These are phyloP conservation scores for Nicator chloris DNA, from an alignment of 2,113 vertebrate genomes.

Conservation along the genomic window DNA sequence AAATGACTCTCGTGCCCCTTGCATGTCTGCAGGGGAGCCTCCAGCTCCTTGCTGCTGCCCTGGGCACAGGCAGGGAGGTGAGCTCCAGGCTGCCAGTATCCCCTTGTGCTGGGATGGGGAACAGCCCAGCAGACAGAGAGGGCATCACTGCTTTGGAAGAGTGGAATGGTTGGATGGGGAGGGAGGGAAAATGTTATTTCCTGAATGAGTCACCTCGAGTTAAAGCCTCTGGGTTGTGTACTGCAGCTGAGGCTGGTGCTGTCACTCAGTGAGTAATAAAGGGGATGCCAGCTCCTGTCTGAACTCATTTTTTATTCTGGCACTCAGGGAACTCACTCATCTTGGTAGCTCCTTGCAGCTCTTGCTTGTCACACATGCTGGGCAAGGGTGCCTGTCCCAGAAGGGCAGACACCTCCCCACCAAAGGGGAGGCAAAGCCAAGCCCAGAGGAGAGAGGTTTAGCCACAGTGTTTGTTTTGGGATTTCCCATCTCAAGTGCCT, in stretches of 20 bases:
- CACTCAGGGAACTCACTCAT: not conserved
- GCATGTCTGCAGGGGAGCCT: not conserved
- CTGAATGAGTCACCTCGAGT: not conserved
- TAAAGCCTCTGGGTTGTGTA: not conserved
- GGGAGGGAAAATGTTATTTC: not conserved
- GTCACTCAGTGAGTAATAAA: not conserved
- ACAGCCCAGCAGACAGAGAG: not conserved
- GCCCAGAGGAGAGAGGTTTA: not conserved
- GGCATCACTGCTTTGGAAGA: rapidly evolving
- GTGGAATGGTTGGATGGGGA: not conserved
- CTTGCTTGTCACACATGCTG: not conserved
- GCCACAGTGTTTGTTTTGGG: not conserved
- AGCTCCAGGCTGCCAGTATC: not conserved
- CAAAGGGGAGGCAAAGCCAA: not conserved
- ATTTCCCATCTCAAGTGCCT: not conserved
- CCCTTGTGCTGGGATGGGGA: not conserved
- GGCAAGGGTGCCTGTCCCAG: not conserved
- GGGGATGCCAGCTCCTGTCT: not conserved
- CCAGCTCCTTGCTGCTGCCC: not conserved
- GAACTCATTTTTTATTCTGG: not conserved
- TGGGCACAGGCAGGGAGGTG: rapidly evolving
- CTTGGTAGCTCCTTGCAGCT: not conserved
- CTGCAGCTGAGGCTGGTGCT: not conserved
- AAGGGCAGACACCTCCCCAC: not conserved
- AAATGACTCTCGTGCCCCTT: not conserved